Evolutionary conservation across 2,888 invertebrate genomes (phyloP).

Genomic region (Dicyrtoma fusca): DNA sequence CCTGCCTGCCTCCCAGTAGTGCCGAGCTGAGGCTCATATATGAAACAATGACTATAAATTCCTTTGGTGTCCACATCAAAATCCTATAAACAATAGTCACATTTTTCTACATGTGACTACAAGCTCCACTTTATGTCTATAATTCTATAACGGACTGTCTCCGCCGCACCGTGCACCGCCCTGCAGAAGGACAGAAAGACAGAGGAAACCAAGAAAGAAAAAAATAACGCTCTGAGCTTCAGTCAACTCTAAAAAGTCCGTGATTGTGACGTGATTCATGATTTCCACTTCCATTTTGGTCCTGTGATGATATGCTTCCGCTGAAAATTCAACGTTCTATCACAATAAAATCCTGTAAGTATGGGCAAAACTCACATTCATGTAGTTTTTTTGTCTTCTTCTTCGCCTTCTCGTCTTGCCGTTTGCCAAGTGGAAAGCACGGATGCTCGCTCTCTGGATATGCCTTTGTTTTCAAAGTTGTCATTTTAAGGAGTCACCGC

Average conservation of each 20-base stretch:
- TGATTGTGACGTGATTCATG: slow-evolving; percentile 51
- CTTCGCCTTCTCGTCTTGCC: too few species aligned
- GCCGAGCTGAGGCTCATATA: too few species aligned
- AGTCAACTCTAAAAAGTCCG: slow-evolving; percentile 26
- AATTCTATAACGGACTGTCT: background rate
- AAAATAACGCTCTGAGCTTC: slow-evolving; percentile 13
- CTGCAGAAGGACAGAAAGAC: too few species aligned
- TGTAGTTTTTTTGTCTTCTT: background rate
- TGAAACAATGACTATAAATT: slow-evolving; percentile 2
- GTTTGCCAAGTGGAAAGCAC: too few species aligned
- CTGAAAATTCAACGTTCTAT: slow-evolving; percentile 19
- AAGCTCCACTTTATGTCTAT: background rate
- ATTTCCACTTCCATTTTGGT: slow-evolving; percentile 49
- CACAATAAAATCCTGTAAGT: slow-evolving; percentile 16
- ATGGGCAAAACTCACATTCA: slow-evolving; percentile 12
- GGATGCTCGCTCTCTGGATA: background rate
- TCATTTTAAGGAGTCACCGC: slow-evolving; percentile 20
- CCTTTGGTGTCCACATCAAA: slow-evolving; percentile 1
- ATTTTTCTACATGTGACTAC: slow-evolving; percentile 11
- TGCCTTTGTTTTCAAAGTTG: slow-evolving; percentile 1
- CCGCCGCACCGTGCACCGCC: too few species aligned
- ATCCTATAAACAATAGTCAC: slow-evolving; percentile 30
- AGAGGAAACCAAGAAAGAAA: slow-evolving; percentile 1
- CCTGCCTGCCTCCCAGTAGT: too few species aligned
- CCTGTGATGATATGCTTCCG: slow-evolving; percentile 48